These are phyloP conservation scores for Turritopsis rubra DNA, from an alignment of 30 jellyfish, hydroid and myxozoan genomes.

Conservation along the genomic window DNA sequence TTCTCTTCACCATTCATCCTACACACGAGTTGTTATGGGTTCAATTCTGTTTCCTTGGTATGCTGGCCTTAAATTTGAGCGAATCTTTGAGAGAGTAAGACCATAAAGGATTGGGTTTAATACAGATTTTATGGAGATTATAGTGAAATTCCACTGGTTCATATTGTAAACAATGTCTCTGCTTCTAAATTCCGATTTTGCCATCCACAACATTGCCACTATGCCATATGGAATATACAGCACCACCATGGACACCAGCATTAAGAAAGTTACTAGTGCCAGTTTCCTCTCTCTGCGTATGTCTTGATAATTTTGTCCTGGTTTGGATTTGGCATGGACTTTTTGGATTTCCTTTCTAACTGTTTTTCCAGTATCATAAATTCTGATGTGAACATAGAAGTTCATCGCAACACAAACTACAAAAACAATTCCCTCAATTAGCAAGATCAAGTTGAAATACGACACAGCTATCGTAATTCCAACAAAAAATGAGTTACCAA, in stretches of 20 bases:
- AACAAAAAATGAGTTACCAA: background rate
- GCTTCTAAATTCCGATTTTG: background rate
- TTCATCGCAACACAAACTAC: background rate
- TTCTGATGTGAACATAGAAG: background rate
- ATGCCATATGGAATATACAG: background rate
- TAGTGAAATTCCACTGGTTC: background rate
- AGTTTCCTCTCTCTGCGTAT: background rate
- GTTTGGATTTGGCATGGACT: background rate
- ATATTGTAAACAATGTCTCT: background rate
- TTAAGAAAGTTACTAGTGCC: background rate
- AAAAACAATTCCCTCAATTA: background rate
- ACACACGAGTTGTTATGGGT: background rate
- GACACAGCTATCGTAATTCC: background rate
- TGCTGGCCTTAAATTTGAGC: background rate
- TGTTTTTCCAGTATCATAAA: background rate
- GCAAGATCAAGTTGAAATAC: background rate
- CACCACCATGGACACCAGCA: conserved; percentile 2
- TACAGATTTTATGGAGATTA: background rate
- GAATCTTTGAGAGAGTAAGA: background rate
- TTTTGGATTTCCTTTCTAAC: background rate
- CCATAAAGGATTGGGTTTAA: conserved; percentile 7
- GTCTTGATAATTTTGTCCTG: background rate
- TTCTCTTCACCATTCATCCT: background rate
- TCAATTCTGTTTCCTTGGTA: background rate
- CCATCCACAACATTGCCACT: conserved; percentile 1